A percentile compares a stretch with the other conserved stretches of the same genome.
Conservation (phyloP, 1,140 invertebrate species). For the Zophobas morio region DNA sequence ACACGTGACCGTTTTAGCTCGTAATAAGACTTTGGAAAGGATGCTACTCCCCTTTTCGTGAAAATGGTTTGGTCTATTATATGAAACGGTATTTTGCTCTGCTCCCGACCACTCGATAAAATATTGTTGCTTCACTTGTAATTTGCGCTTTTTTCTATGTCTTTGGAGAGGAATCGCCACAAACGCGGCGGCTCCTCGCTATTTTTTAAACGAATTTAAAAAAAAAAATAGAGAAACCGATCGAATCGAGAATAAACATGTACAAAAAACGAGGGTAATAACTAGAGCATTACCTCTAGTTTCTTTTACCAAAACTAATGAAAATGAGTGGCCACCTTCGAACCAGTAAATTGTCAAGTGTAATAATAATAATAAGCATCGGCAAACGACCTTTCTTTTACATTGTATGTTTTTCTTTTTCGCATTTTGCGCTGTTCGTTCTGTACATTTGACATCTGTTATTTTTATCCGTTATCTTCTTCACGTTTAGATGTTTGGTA, state of each 20-base stretch:
- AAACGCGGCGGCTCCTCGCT: too few species aligned
- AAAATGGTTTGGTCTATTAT: constrained; percentile 64
- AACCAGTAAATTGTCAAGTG: too few species aligned
- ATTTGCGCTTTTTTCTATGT: constrained; percentile 7
- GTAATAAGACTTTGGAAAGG: constrained; percentile 60
- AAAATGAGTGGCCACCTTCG: too few species aligned
- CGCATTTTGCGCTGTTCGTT: background rate
- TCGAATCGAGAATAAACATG: too few species aligned
- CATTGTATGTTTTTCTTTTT: background rate
- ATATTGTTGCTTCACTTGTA: constrained; percentile 53
- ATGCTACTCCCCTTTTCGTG: constrained; percentile 64
- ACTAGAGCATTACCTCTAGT: too few species aligned
- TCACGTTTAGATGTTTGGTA: background rate
- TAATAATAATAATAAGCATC: background rate
- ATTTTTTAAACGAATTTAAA: background rate
- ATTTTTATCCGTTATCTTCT: constrained; percentile 23
- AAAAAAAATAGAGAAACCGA: too few species aligned
- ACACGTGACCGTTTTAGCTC: constrained; percentile 63
- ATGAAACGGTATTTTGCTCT: constrained; percentile 64
- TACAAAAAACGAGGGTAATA: too few species aligned
- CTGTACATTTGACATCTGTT: constrained; percentile 20
- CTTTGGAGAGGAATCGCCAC: too few species aligned
- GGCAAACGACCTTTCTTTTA: background rate
- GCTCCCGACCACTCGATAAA: constrained; percentile 55
- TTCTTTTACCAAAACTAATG: too few species aligned